Percentiles rank a stretch among this genome's conserved stretches.
Evolutionary conservation across 2,797 vertebrate species (phyloP).

Genomic region (Harpagifer antarcticus): DNA sequence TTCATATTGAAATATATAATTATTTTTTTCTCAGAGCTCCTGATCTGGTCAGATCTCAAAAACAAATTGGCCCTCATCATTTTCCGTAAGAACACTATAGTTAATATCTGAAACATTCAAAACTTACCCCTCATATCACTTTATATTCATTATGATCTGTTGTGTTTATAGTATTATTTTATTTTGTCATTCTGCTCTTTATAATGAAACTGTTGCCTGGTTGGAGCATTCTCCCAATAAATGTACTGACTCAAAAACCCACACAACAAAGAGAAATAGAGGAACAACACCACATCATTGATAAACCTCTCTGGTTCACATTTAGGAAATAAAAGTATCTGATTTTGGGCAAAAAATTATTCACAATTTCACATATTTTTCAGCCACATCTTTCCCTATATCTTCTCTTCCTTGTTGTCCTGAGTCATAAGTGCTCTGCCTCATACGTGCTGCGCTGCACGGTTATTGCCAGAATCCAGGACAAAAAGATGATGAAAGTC

Average conservation of each 20-base stretch:
- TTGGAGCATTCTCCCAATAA: constrained; percentile 25
- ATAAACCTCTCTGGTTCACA: constrained; percentile 9
- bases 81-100: too few species aligned
- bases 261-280: constrained; percentile 27
- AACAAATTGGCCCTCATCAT: too few species aligned
- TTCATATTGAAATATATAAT: too few species aligned
- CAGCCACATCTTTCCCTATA: constrained; percentile 27
- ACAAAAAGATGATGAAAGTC: constrained; percentile 22
- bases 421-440: constrained; percentile 33
- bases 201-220: constrained; percentile 26
- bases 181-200: constrained; percentile 25
- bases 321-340: background rate
- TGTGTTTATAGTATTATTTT: constrained; percentile 31
- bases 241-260: constrained; percentile 20
- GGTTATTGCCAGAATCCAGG: constrained; percentile 9
- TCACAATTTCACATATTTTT: background rate
- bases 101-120: background rate
- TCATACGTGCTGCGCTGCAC: constrained; percentile 37
- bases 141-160: constrained; percentile 39
- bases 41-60: too few species aligned
- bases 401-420: constrained; percentile 69
- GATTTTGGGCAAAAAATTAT: background rate
- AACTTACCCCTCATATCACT: constrained; percentile 9
- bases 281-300: background rate
- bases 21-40: too few species aligned